Percentiles rank a stretch among this genome's conserved stretches.
phyloP scores from a whole-genome alignment of 2,113 vertebrate species.

The Psophia crepitans region DNA sequence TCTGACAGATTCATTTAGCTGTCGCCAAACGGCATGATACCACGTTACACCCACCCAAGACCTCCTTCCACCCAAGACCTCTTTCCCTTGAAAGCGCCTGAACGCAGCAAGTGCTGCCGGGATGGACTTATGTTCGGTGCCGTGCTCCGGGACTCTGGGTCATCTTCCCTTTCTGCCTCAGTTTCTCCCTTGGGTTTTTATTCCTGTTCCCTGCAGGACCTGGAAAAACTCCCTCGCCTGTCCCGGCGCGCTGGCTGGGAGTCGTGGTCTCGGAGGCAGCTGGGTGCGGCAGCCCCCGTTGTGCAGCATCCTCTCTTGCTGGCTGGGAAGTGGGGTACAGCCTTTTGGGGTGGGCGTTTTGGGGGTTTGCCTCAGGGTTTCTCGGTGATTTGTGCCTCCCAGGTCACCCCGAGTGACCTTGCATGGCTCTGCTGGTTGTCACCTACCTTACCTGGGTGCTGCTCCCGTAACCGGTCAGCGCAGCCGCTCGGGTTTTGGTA shows the following conservation, averaged over 20 bases:
- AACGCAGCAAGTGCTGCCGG: accelerated
- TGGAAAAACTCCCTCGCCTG: not conserved
- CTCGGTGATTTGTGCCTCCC: not conserved
- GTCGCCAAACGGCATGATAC: not conserved
- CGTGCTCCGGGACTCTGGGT: not conserved
- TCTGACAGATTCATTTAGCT: no score
- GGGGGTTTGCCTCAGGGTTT: not conserved
- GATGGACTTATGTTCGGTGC: not conserved
- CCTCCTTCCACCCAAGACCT: not conserved
- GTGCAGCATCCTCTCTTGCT: not conserved
- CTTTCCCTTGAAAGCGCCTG: not conserved
- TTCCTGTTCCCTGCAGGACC: not conserved
- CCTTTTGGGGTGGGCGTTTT: not conserved
- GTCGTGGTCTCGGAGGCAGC: accelerated
- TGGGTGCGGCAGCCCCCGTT: not conserved
- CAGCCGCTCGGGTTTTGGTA: not conserved
- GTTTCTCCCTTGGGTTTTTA: not conserved
- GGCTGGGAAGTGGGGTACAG: accelerated
- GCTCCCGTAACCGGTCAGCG: accelerated
- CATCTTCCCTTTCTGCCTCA: not conserved
- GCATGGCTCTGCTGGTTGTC: not conserved
- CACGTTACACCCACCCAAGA: not conserved
- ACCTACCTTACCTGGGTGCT: not conserved
- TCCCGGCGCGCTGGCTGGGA: accelerated
- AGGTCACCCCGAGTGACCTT: not conserved